Evolutionary conservation across 2,797 vertebrate species (phyloP).

Genomic region (Hylomyscus alleni): DNA sequence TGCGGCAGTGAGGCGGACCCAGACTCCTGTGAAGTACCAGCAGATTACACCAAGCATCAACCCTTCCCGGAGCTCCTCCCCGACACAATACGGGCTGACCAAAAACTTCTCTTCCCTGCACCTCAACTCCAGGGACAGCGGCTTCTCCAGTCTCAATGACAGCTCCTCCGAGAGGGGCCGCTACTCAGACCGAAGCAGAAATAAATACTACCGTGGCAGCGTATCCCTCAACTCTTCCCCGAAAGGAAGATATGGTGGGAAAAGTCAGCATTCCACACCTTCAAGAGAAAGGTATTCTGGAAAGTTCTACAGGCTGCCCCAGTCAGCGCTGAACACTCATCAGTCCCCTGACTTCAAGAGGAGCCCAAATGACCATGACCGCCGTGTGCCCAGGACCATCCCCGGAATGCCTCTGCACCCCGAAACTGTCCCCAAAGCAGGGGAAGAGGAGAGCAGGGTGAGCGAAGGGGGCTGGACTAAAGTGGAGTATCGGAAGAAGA

Average conservation of each 20-base stretch:
- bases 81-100: slow-evolving; percentile 90
- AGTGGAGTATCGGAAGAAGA: slow-evolving; percentile 94
- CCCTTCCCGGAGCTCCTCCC: slow-evolving; percentile 94
- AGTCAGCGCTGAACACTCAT: background rate
- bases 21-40: slow-evolving; percentile 86
- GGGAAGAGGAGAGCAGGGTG: slow-evolving; percentile 90
- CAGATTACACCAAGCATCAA: slow-evolving; percentile 90
- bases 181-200: slow-evolving; percentile 86
- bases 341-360: slow-evolving; percentile 80
- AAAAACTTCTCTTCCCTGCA: slow-evolving; percentile 93
- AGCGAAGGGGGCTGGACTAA: slow-evolving; percentile 96
- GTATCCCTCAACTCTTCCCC: slow-evolving; percentile 86
- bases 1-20: slow-evolving; percentile 93
- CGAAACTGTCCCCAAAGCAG: slow-evolving; percentile 83
- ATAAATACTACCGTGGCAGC: slow-evolving; percentile 84
- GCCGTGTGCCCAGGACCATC: slow-evolving; percentile 86
- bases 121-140: slow-evolving; percentile 96
- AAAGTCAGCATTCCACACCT: slow-evolving; percentile 80
- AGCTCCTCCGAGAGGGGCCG: slow-evolving; percentile 92
- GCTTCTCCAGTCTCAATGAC: slow-evolving; percentile 95
- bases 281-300: slow-evolving; percentile 80
- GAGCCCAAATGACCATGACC: slow-evolving; percentile 66
- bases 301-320: slow-evolving; percentile 77
- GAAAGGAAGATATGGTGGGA: slow-evolving; percentile 84
- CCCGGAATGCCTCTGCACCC: slow-evolving; percentile 92